Base-by-base conservation (phyloP, 2,888 invertebrate genomes). In the Trilocha varians region DNA sequence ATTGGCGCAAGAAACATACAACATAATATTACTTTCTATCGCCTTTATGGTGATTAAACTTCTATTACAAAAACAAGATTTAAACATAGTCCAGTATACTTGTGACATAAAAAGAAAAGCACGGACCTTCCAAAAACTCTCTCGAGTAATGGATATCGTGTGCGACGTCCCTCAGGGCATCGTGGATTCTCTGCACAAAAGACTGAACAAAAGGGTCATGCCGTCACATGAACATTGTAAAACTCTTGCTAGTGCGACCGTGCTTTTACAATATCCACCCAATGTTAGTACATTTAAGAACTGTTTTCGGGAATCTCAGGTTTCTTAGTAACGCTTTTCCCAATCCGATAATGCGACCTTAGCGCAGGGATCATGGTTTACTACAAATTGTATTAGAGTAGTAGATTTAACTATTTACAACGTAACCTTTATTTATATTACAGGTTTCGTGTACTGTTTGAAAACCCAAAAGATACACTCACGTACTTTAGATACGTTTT, bases 311-410 rank as follows among this genome's bases (percentile, higher is more conserved):
- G 44, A 32, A 35, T 14, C 32, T 44, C 39, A 49, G 47, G 55
- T 59, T 66, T 62, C 75, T 71, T 67, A 70, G 74, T 73, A 77
- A 80, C 78, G 74, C 78, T 83, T 83, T 80, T 82, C 80, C 78
- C 82, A 80, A 82, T 84, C 78, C 78, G 82, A 83, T 84, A 84
- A 84, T 83, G 80, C 78, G 78, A 82, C 80, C 80, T 82, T 83
- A 80, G 79, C 74, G 78, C 68, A 75, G 77, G 79, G 82, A 83
- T 83, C 83, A 82, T 83, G 83, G 83, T 83, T 84, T 83, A 84
- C 83, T 84, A 84, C 83, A 84, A 84, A 84, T 84, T 84, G 83
- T 84, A 83, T 84, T 80, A 82, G 79, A 82, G 80, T 74, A 79
- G 80, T 78, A 79, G 70, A 79, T 80, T 82, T 80, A 82, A 83